Percentiles rank a stretch among this genome's conserved stretches.
Evolutionary conservation across 2,113 vertebrate species (phyloP).

Genomic region (Vidua macroura): DNA sequence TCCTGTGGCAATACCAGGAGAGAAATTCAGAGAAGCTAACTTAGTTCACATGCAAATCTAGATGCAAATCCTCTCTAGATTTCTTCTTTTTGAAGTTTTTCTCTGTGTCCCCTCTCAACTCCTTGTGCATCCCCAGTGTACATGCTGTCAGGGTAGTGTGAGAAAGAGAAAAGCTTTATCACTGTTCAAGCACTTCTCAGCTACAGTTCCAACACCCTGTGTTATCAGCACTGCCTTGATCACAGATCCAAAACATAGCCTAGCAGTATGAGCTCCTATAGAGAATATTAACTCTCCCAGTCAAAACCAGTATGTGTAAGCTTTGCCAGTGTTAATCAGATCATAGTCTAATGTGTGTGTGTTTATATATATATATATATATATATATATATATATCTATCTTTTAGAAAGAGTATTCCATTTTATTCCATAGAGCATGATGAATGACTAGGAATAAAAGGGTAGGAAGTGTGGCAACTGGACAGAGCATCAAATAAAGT

Average conservation of each 20-base stretch:
- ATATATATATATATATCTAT: rapidly evolving
- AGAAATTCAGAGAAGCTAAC: neutral
- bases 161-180: neutral
- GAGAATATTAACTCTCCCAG: neutral
- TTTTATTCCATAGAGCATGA: neutral
- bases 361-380: too few species aligned
- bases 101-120: neutral
- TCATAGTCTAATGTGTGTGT: neutral
- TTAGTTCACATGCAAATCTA: neutral
- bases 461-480: neutral
- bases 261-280: neutral
- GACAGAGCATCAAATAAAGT: neutral
- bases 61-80: neutral
- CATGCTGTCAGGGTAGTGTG: neutral
- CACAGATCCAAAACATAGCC: neutral
- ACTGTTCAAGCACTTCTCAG: neutral
- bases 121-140: neutral
- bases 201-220: neutral
- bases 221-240: neutral
- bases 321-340: neutral
- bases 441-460: neutral
- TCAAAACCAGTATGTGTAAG: neutral
- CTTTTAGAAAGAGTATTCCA: neutral
- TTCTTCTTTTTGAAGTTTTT: neutral
- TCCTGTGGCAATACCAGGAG: neutral